Base-by-base conservation (phyloP, 1,140 invertebrate genomes). In the Pantala flavescens region DNA sequence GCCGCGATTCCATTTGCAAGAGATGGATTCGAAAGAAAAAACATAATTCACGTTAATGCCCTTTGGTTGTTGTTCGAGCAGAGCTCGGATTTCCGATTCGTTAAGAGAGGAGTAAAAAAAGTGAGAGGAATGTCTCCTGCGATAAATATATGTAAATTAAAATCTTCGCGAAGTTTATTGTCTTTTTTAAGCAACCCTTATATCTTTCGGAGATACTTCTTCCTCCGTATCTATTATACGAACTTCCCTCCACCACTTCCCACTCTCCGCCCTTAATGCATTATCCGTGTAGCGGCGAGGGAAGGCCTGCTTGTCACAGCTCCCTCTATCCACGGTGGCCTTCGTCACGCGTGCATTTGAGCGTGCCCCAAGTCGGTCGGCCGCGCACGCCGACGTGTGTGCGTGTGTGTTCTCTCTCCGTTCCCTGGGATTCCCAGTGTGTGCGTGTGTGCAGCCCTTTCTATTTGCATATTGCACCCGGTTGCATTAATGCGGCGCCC, bases 401-500 rank as follows among this genome's bases (percentile, higher is more conserved):
- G 49, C 12, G 49, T 63, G 49, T 63, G 49, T 63, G 49, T 63
- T 3, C 12, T 3, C n/a, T 63, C 9, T 36, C 28, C 3, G 28
- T 36, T 36, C 28, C 28, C 28, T 36, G 28, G 3, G 28, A 36
- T 36, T 36, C 28, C 28, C 28, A 14, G 49, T 19, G n/a, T 63
- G 49, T 14, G 49, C 9, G 49, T 14, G 49, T 63, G 49, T 63
- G 14, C 3, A 7, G 49, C 49, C 49, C 49, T 21, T 63, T 63
- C 49, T 63, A 63, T 63, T 63, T 63, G 49, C 49, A 63, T 63
- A 63, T 63, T 63, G 49, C 49, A 63, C 49, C 49, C 49, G 49
- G 49, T 63, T 63, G 49, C 49, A 63, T 63, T 63, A 63, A 63
- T 63, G 49, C 49, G 49, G 49, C 49, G 3, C 5, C 3, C 3